Conservation (phyloP, 2,888 invertebrate genomes). For the Stenodema calcarata region DNA sequence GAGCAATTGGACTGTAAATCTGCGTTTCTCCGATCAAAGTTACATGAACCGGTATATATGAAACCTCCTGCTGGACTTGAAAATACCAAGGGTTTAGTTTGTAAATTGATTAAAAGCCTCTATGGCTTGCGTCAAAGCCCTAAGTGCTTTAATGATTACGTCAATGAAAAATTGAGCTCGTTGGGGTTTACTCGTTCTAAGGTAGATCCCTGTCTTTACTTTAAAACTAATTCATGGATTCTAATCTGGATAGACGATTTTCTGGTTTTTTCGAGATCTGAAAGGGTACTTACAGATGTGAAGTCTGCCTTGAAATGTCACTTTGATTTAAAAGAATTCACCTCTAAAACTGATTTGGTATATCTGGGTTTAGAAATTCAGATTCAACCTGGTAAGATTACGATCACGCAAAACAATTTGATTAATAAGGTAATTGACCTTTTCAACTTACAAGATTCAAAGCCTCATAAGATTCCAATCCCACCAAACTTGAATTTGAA, state of each 20-base stretch:
- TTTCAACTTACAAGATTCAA: conserved; percentile 31
- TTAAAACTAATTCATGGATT: not conserved
- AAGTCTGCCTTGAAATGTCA: not conserved
- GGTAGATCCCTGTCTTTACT: conserved; percentile 35
- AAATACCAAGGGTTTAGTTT: not conserved
- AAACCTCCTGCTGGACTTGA: conserved; percentile 9
- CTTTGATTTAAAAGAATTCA: conserved; percentile 3
- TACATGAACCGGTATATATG: conserved; percentile 17
- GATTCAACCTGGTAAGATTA: conserved; percentile 14
- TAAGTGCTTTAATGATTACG: conserved; percentile 27
- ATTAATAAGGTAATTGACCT: conserved; percentile 27
- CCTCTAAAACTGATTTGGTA: not conserved
- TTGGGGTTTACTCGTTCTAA: not conserved
- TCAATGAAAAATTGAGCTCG: conserved; percentile 9
- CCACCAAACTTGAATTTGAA: conserved; percentile 17
- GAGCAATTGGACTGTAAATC: conserved; percentile 27
- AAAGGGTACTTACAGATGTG: not conserved
- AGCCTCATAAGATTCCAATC: conserved; percentile 23
- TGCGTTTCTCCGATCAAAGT: not conserved
- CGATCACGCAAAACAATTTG: conserved; percentile 12
- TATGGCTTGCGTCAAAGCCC: conserved; percentile 45
- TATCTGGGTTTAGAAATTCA: conserved; percentile 36
- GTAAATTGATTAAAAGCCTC: conserved; percentile 25
- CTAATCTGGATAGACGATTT: conserved; percentile 43
- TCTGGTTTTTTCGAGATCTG: conserved; percentile 9